A percentile compares a stretch with the other conserved stretches of the same genome.
Conservation (phyloP, 37 sponge, comb jelly and placozoan genomes). For the Ianthella basta region DNA sequence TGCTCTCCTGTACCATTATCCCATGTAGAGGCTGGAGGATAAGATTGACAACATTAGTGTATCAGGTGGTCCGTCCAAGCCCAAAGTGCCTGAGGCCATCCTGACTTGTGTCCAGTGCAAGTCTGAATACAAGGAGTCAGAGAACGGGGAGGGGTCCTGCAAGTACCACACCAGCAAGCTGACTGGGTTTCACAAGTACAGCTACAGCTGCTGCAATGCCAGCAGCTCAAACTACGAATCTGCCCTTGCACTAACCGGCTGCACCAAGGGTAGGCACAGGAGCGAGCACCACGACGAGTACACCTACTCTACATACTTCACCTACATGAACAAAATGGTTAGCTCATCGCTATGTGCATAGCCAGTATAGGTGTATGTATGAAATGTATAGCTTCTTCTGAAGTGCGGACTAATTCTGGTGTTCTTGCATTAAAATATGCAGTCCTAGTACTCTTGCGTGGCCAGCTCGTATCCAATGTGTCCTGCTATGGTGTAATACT, state of each 20-base stretch:
- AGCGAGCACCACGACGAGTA: conserved; percentile 69
- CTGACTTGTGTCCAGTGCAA: conserved; percentile 76
- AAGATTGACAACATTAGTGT: conserved; percentile 37
- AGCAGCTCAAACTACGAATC: conserved; percentile 23
- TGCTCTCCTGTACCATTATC: background rate
- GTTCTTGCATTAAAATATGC: too few relatives aligned
- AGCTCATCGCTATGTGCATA: background rate
- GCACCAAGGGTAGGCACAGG: conserved; percentile 71
- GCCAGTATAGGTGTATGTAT: background rate
- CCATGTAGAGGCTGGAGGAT: conserved; percentile 41
- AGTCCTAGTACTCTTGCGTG: background rate
- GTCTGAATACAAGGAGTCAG: conserved; percentile 71
- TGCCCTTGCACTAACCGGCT: conserved; percentile 37
- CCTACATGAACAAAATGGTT: conserved; percentile 61
- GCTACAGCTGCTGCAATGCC: conserved; percentile 57
- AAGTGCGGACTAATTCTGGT: background rate
- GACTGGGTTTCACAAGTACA: conserved; percentile 20
- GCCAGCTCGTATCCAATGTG: too few relatives aligned
- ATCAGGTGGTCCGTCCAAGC: conserved; percentile 9
- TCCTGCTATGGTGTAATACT: too few relatives aligned
- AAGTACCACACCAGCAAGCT: conserved; percentile 51
- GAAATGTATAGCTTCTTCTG: background rate
- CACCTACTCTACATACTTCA: conserved; percentile 51
- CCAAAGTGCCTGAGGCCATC: conserved; percentile 64
- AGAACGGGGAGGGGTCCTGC: conserved; percentile 69